These are phyloP conservation scores for Boleophthalmus pectinirostris DNA, from an alignment of 2,113 vertebrate species.

Conservation along the genomic window DNA sequence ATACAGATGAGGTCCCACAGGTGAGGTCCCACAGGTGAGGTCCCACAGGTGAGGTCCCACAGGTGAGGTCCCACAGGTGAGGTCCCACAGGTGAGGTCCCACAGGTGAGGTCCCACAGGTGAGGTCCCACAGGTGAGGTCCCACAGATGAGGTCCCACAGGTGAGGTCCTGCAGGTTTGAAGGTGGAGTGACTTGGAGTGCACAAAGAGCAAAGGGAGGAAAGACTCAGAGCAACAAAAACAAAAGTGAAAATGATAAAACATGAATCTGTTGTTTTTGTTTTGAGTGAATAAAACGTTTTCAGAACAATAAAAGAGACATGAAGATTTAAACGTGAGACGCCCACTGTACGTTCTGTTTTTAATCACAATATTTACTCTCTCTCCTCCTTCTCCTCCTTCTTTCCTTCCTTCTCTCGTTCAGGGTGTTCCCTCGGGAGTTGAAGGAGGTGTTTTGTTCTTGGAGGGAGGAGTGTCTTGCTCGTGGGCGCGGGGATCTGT, in stretches of 20 bases:
- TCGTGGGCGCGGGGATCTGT: constrained; percentile 92
- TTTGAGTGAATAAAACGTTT: too few relatives aligned
- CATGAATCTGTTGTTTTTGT: too few relatives aligned
- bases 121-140: too few relatives aligned
- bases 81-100: background rate
- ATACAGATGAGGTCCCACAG: background rate
- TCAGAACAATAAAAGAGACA: too few relatives aligned
- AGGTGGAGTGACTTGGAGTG: too few relatives aligned
- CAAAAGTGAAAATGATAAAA: too few relatives aligned
- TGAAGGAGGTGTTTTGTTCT: constrained; percentile 96
- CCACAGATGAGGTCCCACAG: background rate
- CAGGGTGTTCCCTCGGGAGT: constrained; percentile 95
- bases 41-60: constrained; percentile 69
- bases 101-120: background rate
- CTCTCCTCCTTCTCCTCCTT: background rate
- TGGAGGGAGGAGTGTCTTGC: constrained; percentile 95
- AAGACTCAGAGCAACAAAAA: too few relatives aligned
- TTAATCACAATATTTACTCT: too few relatives aligned
- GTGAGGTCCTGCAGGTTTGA: constrained; percentile 69
- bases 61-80: constrained; percentile 75
- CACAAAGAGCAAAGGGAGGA: too few relatives aligned
- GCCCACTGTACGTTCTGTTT: too few relatives aligned
- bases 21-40: background rate
- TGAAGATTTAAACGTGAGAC: too few relatives aligned
- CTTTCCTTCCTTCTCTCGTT: too few relatives aligned